Conservation (phyloP, 2,797 vertebrate species). For the Mionectes olivaceus region DNA sequence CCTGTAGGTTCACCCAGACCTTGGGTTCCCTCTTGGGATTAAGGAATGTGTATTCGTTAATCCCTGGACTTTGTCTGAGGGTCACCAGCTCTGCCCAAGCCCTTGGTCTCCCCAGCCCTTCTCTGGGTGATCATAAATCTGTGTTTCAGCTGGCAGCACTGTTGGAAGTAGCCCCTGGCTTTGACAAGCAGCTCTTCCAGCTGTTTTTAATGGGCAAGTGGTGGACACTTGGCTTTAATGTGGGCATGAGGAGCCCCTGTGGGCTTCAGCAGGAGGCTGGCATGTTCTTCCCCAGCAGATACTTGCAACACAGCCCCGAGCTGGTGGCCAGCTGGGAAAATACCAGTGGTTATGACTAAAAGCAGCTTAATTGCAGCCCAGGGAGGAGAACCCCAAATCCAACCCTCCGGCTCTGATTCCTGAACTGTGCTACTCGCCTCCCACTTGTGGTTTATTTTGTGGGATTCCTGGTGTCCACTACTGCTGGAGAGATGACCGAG, state of each 20-base stretch:
- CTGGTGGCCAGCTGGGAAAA: background rate
- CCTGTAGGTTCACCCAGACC: background rate
- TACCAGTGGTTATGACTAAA: background rate
- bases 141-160: background rate
- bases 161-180: background rate
- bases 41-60: background rate
- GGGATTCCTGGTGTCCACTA: background rate
- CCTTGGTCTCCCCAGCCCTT: background rate
- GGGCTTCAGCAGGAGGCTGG: background rate
- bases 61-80: background rate
- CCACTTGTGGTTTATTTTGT: accelerated
- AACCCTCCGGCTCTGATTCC: accelerated
- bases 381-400: background rate
- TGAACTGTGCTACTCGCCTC: background rate
- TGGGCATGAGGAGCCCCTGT: background rate
- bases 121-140: background rate
- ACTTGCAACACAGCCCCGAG: background rate
- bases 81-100: background rate
- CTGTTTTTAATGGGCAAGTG: background rate
- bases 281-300: background rate
- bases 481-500: background rate
- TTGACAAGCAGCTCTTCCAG: background rate
- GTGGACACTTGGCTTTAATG: background rate
- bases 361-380: background rate
- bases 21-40: background rate